Evolutionary conservation across 1,140 invertebrate genomes (phyloP), one percentile per base, ranked within the genome.

Genomic region (Choristoneura fumiferana): DNA sequence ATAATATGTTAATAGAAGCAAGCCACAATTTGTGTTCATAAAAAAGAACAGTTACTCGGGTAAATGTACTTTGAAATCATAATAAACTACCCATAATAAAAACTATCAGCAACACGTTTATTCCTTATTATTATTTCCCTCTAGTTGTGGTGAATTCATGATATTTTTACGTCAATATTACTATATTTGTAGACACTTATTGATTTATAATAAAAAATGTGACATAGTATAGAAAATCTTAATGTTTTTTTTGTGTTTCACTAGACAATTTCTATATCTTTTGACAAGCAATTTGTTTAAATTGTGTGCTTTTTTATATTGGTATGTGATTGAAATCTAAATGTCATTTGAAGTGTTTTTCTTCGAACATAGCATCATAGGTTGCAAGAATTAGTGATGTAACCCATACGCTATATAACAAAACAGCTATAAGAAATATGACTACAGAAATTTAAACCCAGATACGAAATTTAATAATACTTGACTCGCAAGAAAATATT

Each of bases 1-100:
- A 75, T 69, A 45, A 76, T 71, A 69, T 78, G 76, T 69, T 57
- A n/a, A 67, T 79, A 79, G 73, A 77, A 72, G 69, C 77, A 67
- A 81, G 71, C 84, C 84, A 87, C 84, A 67, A 78, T 81, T 84
- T 87, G 84, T 87, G 84, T 87, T 86, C 84, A 85, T 78, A 78
- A 71, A 70, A 67, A 73, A 81, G 43, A 78, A 80, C 76, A 78
- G 73, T 76, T 73, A 78, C 74, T 81, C 64, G 71, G 79, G 76
- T 76, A 78, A 75, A 65, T 73, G 65, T 63, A 65, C 65, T 65
- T 71, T 70, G 63, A 56, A 74, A 79, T 73, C 81, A 84, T 84
- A 84, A 85, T 83, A 86, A 85, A 76, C 59, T 57, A 71, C 76
- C 73, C 72, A 81, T 82, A 84, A 86, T 82, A 79, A 79, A 71